These are phyloP conservation scores for Nasonia vitripennis DNA, from an alignment of 1,140 invertebrate genomes.

Conservation along the genomic window DNA sequence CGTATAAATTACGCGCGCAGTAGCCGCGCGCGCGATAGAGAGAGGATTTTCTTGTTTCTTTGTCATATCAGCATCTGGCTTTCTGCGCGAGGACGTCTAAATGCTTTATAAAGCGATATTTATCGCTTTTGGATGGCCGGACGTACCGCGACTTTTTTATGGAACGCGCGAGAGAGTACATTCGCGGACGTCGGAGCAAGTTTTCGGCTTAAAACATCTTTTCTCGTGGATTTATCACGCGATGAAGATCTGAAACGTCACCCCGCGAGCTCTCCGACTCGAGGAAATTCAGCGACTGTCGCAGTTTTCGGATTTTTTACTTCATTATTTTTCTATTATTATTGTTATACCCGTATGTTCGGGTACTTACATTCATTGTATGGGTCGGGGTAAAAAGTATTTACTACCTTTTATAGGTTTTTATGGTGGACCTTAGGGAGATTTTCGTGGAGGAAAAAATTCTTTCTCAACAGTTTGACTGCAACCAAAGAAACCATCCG, in stretches of 20 bases:
- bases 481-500: constrained; percentile 26
- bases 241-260: not conserved
- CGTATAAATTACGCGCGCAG: constrained; percentile 35
- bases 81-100: not conserved
- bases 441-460: not conserved
- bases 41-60: constrained; percentile 24
- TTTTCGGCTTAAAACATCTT: constrained; percentile 28
- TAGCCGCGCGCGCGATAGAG: not conserved
- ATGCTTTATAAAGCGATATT: constrained; percentile 44
- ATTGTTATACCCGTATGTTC: no score
- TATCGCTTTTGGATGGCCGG: constrained; percentile 35
- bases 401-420: not conserved
- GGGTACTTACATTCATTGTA: not conserved
- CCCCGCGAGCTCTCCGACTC: not conserved
- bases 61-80: not conserved
- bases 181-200: not conserved
- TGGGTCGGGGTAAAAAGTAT: no score
- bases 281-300: not conserved
- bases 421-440: not conserved
- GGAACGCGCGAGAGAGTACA: not conserved
- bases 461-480: constrained; percentile 26
- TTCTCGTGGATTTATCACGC: constrained; percentile 11
- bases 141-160: not conserved
- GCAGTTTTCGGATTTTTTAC: not conserved
- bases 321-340: not conserved